phyloP scores from a whole-genome alignment of 1,140 invertebrate genomes.

The Ditylenchus dipsaci region DNA sequence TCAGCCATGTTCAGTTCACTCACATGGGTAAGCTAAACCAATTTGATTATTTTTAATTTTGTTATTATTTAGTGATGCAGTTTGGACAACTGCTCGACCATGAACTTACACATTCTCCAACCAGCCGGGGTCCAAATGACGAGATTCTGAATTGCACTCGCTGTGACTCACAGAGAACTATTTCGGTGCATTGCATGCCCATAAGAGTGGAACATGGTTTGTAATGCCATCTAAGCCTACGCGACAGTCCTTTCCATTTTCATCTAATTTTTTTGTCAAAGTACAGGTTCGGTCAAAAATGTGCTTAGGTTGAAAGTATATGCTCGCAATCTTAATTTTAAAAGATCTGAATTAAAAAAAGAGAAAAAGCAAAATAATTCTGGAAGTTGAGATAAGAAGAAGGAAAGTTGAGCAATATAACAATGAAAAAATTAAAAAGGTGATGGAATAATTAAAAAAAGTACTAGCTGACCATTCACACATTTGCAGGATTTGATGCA shows the following conservation, averaged over 20 bases:
- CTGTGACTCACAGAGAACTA: constrained; percentile 44
- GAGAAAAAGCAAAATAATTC: too few relatives aligned
- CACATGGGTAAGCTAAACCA: constrained; percentile 37
- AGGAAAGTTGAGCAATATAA: too few relatives aligned
- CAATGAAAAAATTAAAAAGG: too few relatives aligned
- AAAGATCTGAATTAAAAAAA: too few relatives aligned
- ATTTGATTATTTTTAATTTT: background rate
- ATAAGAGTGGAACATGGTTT: constrained; percentile 61
- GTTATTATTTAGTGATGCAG: constrained; percentile 38
- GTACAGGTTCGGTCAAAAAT: too few relatives aligned
- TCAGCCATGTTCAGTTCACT: constrained; percentile 59
- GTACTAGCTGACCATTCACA: background rate
- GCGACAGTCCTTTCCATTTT: too few relatives aligned
- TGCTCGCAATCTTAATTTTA: too few relatives aligned
- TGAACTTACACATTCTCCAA: constrained; percentile 51
- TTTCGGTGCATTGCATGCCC: constrained; percentile 62
- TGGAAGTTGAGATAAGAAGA: too few relatives aligned
- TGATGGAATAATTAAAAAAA: constrained; percentile 68
- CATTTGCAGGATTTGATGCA: constrained; percentile 32
- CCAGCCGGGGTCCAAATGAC: constrained; percentile 44
- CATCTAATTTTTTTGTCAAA: too few relatives aligned
- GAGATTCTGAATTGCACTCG: constrained; percentile 52
- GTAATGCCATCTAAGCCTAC: too few relatives aligned
- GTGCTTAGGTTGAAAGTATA: too few relatives aligned
- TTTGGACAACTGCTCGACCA: constrained; percentile 54